phyloP scores from a whole-genome alignment of 2,113 vertebrate species.

The Micromys minutus region DNA sequence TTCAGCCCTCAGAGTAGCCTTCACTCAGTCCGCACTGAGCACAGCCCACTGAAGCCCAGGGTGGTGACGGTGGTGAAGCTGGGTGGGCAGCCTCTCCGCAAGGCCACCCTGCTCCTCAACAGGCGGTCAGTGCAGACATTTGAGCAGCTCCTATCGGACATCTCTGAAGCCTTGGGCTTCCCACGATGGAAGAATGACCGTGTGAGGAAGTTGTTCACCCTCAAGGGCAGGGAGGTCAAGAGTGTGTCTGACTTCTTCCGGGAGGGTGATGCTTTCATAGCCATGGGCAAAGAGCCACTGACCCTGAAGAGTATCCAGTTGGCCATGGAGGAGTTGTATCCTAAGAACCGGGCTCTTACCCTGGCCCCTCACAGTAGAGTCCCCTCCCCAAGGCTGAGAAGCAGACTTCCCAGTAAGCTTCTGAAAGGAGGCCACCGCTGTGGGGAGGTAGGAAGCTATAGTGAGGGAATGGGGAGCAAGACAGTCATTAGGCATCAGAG shows the following conservation, averaged over 20 bases:
- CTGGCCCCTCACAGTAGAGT: conserved; percentile 85
- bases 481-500: conserved; percentile 62
- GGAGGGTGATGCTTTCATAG: conserved; percentile 93
- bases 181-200: conserved; percentile 93
- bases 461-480: conserved; percentile 7
- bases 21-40: conserved; percentile 88
- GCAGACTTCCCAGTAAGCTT: conserved; percentile 83
- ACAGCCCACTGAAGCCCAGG: conserved; percentile 90
- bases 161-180: conserved; percentile 96
- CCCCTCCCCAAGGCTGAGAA: conserved; percentile 86
- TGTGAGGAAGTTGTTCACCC: conserved; percentile 92
- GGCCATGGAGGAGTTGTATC: conserved; percentile 92
- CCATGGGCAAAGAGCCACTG: conserved; percentile 90
- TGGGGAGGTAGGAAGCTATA: conserved; percentile 78
- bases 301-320: conserved; percentile 89
- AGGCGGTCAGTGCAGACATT: conserved; percentile 93
- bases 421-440: conserved; percentile 87
- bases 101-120: conserved; percentile 94
- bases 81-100: conserved; percentile 85
- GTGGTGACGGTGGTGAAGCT: conserved; percentile 94
- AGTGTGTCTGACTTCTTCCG: conserved; percentile 94
- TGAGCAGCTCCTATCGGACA: conserved; percentile 93
- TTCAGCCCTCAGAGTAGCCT: conserved; percentile 80
- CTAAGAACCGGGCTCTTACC: conserved; percentile 85
- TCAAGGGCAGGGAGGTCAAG: conserved; percentile 89